Evolutionary conservation across 2,797 vertebrate genomes (phyloP), one percentile per base, ranked within the genome.

Genomic region (Rachycentron canadum): DNA sequence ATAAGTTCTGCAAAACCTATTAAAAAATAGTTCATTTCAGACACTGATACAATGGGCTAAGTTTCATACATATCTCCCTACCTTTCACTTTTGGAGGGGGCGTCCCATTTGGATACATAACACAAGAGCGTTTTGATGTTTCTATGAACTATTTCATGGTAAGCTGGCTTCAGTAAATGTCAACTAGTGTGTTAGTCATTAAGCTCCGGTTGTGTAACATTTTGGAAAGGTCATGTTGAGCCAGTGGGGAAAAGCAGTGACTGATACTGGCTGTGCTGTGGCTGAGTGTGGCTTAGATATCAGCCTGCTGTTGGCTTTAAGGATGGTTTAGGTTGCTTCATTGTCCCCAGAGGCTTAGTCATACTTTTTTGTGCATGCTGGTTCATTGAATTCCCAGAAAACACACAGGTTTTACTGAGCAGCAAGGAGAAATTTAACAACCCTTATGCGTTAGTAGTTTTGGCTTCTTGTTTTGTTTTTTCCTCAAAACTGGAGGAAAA

Each of bases 161-260:
- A 45, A 53, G 79, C 83, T 76, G 83, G 80, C 72, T 67, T 88
- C 65, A 59, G 78, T 93, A 95, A 95, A 95, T 95, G 95, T 93
- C 95, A 95, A 40, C 73, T 52, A 71, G 55, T 79, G 76, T 93
- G 93, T 94, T 86, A 45, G 82, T 91, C 88, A 94, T 94, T 94
- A 91, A 77, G 69, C 75, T 63, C 57, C 52, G 49, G 73, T 83
- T 91, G 88, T 90, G 81, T 81, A 78, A 83, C 75, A 79, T 89
- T 92, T 90, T 83, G 69, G 62, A 94, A 94, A 95, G 95, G 94
- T 94, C 92, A 91, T 25, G 56, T 62, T 5, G 64, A 83, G 89
- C 93, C 79, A 41, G 53, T 4, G 68, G 90, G 90, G 69, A 66
- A 86, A 76, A 74, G 76, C 84, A 79, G 79, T 76, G 70, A 64